phyloP scores from a whole-genome alignment of 2,113 vertebrate species.

The Amphiprion ocellaris region DNA sequence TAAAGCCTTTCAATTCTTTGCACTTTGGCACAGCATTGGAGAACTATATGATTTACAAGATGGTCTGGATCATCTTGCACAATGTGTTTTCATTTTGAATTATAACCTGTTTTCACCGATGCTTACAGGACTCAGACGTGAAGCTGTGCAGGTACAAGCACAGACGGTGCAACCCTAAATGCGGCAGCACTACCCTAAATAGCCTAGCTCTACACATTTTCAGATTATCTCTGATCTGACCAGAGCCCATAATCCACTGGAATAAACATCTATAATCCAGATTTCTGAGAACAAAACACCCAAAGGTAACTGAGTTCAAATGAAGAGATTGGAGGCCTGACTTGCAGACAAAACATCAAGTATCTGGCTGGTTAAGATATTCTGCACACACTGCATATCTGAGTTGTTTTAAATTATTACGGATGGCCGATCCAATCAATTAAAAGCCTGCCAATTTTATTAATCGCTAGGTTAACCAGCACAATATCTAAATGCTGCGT shows the following conservation, averaged over 20 bases:
- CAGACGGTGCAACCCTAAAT: conserved; percentile 6
- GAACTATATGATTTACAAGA: conserved; percentile 1
- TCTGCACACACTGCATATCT: background rate
- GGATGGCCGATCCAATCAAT: background rate
- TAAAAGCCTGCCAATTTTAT: conserved; percentile 4
- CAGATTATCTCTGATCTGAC: conserved; percentile 66
- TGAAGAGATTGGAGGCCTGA: conserved; percentile 18
- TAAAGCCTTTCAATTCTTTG: background rate
- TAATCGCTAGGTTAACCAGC: background rate
- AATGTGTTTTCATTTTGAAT: background rate
- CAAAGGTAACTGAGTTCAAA: conserved; percentile 40
- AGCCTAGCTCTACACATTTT: conserved; percentile 64
- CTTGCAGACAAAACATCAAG: conserved; percentile 1
- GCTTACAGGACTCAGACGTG: background rate
- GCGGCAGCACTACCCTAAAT: conserved; percentile 33
- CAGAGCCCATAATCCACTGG: conserved; percentile 63
- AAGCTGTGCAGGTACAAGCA: conserved; percentile 11
- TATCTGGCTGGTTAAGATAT: background rate
- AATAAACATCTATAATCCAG: conserved; percentile 65
- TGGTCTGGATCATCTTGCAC: background rate
- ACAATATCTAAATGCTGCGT: background rate
- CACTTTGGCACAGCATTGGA: background rate
- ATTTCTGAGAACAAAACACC: conserved; percentile 41
- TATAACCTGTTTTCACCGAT: conserved; percentile 1
- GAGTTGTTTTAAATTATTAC: background rate